Conservation (phyloP, 2,888 invertebrate genomes). For the Mesopsocus fuscifrons region DNA sequence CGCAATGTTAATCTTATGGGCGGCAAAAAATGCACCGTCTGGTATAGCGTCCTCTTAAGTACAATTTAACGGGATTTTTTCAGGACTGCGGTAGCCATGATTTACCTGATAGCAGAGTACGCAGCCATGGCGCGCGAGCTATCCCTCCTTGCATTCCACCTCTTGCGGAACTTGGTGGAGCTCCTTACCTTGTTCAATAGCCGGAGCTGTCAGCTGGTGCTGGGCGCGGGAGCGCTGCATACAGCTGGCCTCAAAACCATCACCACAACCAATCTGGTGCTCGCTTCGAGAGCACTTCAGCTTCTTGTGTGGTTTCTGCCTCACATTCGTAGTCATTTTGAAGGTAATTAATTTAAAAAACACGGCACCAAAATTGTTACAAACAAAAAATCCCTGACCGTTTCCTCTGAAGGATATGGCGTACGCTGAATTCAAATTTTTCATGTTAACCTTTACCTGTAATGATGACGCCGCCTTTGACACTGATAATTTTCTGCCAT, state of each 20-base stretch:
- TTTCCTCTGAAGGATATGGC: too few relatives aligned
- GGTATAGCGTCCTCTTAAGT: too few relatives aligned
- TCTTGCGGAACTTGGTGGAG: conserved; percentile 74
- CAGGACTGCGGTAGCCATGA: conserved; percentile 62
- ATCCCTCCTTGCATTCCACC: conserved; percentile 41
- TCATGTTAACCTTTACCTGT: too few relatives aligned
- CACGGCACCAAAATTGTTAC: too few relatives aligned
- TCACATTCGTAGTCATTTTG: conserved; percentile 47
- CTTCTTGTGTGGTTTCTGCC: conserved; percentile 63
- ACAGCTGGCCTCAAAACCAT: conserved; percentile 88
- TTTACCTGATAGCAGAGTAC: conserved; percentile 84
- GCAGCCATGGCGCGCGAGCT: conserved; percentile 35
- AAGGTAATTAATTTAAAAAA: conserved; percentile 23
- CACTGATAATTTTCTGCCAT: too few relatives aligned
- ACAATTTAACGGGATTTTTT: too few relatives aligned
- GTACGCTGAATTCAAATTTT: too few relatives aligned
- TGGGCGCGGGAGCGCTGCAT: conserved; percentile 92
- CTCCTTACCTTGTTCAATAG: conserved; percentile 74
- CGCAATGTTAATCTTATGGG: too few relatives aligned
- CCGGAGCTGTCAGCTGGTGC: conserved; percentile 76
- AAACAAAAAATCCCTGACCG: too few relatives aligned
- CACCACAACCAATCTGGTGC: conserved; percentile 80
- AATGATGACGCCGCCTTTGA: too few relatives aligned
- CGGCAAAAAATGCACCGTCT: too few relatives aligned
- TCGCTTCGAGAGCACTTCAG: conserved; percentile 67